Conservation (phyloP, 2,888 invertebrate species). For the Leucoma salicis region DNA sequence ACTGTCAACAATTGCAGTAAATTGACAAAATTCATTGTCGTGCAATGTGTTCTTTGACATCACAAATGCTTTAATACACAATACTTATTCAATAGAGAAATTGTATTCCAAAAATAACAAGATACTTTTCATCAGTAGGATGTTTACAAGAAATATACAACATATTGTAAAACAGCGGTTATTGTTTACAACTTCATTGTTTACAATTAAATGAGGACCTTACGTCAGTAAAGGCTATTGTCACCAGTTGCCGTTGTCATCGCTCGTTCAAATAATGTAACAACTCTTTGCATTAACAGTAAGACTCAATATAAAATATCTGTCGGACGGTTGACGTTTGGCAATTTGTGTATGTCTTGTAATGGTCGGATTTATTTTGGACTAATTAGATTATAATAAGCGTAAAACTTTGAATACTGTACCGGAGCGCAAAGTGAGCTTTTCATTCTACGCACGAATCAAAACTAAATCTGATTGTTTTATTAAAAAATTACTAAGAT, state of each 20-base stretch:
- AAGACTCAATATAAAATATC: constrained; percentile 47
- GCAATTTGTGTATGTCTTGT: constrained; percentile 46
- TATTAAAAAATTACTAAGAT: constrained; percentile 11
- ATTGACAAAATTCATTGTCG: constrained; percentile 56
- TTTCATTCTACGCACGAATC: constrained; percentile 66
- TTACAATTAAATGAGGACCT: constrained; percentile 41
- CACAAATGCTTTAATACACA: constrained; percentile 54
- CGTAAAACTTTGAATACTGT: constrained; percentile 60
- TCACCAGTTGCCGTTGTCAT: constrained; percentile 40
- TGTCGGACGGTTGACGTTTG: constrained; percentile 61
- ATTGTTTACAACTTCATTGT: constrained; percentile 57
- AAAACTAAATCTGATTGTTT: constrained; percentile 11
- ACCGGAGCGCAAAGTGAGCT: constrained; percentile 70
- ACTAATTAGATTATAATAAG: constrained; percentile 61
- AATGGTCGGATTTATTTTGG: constrained; percentile 56
- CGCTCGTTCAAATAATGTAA: constrained; percentile 24
- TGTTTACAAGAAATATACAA: constrained; percentile 63
- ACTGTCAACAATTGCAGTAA: constrained; percentile 55
- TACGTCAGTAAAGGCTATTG: constrained; percentile 34
- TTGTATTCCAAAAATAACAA: constrained; percentile 47
- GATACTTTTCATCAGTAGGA: constrained; percentile 43
- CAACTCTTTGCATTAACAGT: constrained; percentile 49
- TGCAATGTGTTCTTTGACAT: constrained; percentile 33
- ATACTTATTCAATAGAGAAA: constrained; percentile 45
- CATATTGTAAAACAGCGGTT: constrained; percentile 54